phyloP scores from a whole-genome alignment of 2,113 vertebrate genomes.

The Elephantulus edwardii region DNA sequence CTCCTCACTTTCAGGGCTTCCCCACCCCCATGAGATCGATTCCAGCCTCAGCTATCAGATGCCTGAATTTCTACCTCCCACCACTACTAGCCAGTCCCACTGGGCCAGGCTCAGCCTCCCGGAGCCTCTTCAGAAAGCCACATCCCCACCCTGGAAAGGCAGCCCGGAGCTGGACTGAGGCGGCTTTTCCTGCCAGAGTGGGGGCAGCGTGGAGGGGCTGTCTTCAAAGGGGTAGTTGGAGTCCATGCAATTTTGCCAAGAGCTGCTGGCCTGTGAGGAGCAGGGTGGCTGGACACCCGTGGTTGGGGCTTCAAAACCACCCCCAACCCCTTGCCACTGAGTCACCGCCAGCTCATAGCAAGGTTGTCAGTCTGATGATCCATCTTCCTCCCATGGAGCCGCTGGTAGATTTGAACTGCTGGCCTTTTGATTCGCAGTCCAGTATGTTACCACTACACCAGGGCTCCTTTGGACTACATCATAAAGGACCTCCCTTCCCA shows the following conservation, averaged over 20 bases:
- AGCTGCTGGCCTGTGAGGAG: neutral
- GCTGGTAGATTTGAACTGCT: too few relatives aligned
- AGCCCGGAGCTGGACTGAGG: neutral
- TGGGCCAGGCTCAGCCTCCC: neutral
- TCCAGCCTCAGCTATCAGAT: slow-evolving; percentile 38
- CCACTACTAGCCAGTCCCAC: neutral
- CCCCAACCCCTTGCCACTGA: too few relatives aligned
- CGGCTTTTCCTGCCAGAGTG: neutral
- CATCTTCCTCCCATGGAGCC: too few relatives aligned
- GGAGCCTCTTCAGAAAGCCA: neutral
- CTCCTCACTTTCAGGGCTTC: neutral
- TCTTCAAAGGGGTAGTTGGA: neutral
- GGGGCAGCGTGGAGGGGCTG: rapidly evolving
- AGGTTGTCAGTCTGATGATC: too few relatives aligned
- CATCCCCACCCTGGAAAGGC: too few relatives aligned
- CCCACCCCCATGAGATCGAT: neutral
- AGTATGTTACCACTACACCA: too few relatives aligned
- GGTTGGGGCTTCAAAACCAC: neutral
- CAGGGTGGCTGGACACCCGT: neutral
- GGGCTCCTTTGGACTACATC: too few relatives aligned
- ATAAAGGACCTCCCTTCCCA: slow-evolving; percentile 1
- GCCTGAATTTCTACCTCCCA: slow-evolving; percentile 8
- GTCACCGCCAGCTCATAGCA: too few relatives aligned
- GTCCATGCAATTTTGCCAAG: neutral
- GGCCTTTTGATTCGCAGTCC: too few relatives aligned